Evolutionary conservation across 2,888 invertebrate genomes (phyloP), one percentile per base, ranked within the genome.

Genomic region (Scelioninae gen. 1): DNA sequence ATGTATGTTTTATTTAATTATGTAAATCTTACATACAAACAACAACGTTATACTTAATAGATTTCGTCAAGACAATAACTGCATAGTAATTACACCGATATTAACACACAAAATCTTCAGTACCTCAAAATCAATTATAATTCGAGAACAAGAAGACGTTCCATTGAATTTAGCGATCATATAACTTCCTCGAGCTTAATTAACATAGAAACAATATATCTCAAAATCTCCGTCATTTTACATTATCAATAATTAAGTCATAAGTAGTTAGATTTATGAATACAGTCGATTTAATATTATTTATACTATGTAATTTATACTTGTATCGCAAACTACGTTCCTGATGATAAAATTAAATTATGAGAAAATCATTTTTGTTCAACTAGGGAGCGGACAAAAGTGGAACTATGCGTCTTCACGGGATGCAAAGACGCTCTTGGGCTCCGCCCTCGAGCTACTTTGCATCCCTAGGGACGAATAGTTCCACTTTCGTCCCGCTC

Each of bases 181-280:
- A n/a, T 5, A 5, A 38, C 38, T 38, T 38, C 38, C 38, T 38
- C 38, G 9, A 3, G 11, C 38, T 38, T 38, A 38, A 10, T 38
- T 11, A 38, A 38, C 38, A 1, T 10, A 1, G 38, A 3, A 10
- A 11, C 23, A 38, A 38, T 38, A 38, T n/a, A 38, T 38, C 9
- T 1, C 4, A 4, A 38, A 38, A 38, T 38, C 5, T 38, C 38
- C 8, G 38, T 38, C 8, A 3, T 8, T 38, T 38, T 10, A 3
- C 11, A n/a, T 38, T 11, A 38, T 38, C 11, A 38, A 10, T 23
- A 23, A 51, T 51, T 23, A 55, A 11, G 11, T 4, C 29, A 31
- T 31, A 11, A 32, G n/a, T 55, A 55, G n/a, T 55, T 55, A 31
- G 13, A 55, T 11, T 55, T 31, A 55, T 31, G 31, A 55, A 31